Evolutionary conservation across 2,888 invertebrate genomes (phyloP), one percentile per base, ranked within the genome.

Genomic region (Nycteola revayana): DNA sequence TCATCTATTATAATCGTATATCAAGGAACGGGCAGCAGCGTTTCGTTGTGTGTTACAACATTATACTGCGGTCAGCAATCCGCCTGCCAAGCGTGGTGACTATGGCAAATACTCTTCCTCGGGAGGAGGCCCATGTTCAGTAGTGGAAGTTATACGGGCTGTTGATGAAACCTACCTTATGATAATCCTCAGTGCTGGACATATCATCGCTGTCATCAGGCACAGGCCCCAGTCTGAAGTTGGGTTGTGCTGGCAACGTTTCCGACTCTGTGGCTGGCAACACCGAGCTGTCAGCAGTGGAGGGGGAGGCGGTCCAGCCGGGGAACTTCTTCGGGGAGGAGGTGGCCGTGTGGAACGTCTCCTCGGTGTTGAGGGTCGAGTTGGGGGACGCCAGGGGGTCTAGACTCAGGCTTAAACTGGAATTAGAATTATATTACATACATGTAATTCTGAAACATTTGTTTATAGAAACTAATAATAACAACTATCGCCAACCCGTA

Each of bases 261-360:
- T 30, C 40, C 29, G 30, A 24, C 10, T 28, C 34, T 1, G 47
- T 31, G 9, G 37, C 28, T 9, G 53, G 36, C 14, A 29, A 31
- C 10, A 33, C 49, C 5, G 58, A 30, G 25, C 51, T 33, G 27
- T 57, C 42, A 5, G 66, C 48, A 9, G 61, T 49, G 25, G 66
- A 49, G 11, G 67, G 52, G 7, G 72, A 47, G 6, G 52, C 40
- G n/a, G 55, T 27, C 29, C 67, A 51, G 18, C 47, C 60, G 21
- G 67, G 64, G 38, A 61, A 58, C 6, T 49, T 52, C 45, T 64
- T 64, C 10, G 70, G 75, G 11, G 88, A 90, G 0, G 92, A 90
- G 3, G 92, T 89, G 0, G 95, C 94, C 9, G 95, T 94, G 78
- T 94, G 94, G 80, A 93, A 95, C 0, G 94, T 93, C 59, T 93